Evolutionary conservation across 2,797 vertebrate genomes (phyloP), one percentile per base, ranked within the genome.

Genomic region (Scolopax bukidnonensis): DNA sequence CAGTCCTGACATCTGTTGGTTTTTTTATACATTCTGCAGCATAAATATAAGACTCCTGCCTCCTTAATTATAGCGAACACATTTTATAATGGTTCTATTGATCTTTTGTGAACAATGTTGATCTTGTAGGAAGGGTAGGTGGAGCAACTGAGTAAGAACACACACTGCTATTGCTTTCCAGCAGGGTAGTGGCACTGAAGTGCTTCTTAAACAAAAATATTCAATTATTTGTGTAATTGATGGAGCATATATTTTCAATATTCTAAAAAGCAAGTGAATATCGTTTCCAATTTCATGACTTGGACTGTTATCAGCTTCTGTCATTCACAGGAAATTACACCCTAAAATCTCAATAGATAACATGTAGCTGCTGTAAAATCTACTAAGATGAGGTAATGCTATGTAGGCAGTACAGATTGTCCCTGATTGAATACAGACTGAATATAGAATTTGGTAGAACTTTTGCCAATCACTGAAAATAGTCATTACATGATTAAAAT

Each of bases 251-350:
- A 93, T 96, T 97, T 94, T 87, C 90, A 89, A 43, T 96, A 95
- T 89, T 95, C 16, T 63, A 73, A 91, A 95, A 82, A 78, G 6
- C 74, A 79, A 89, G 67, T 61, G 59, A 84, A 38, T 93, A 89
- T 87, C 0, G 0, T 90, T 86, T 80, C 91, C 59, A 74, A 20
- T 94, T 96, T 89, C 84, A 57, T 92, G 76, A 79, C 56, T 92
- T 76, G 50, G 69, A 83, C 67, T 89, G 48, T 88, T 97, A 96
- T 88, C 91, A 89, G 67, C 24, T 87, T 92, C 89, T 96, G 87
- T 85, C 94, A 83, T 95, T 95, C 70, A 90, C 89, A 94, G 92
- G 94, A 97, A 96, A 96, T 97, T 95, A 78, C 80, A 73, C 95
- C 69, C 91, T 86, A 81, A 94, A 96, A 80, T 82, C 89, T 95